Base-by-base conservation (phyloP, 2,797 vertebrate species). In the Craterocephalus amniculus region DNA sequence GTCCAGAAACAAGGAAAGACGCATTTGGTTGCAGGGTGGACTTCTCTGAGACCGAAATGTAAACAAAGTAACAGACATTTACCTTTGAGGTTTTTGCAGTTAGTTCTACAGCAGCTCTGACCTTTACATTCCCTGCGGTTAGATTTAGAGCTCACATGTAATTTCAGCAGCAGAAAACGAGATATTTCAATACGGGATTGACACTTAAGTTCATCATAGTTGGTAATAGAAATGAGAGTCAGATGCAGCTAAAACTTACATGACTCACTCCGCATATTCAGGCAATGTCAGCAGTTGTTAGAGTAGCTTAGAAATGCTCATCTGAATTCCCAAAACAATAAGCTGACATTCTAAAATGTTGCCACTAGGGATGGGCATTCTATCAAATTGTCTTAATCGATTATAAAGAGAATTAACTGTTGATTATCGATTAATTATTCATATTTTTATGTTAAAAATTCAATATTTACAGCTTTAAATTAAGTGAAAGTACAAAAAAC, bases 1-100 rank as follows among this genome's bases (percentile, higher is more conserved):
- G 18, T 65, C 63, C 68, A 27, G 57, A 83, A 74, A 68, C 48
- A n/a, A 27, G 40, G 22, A 55, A 35, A 7, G 11, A 68, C 51
- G 45, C 27, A 68, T 58, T 57, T 72, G 27, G 18, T 24, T 16
- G 58, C 24, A 32, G 6, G 13, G 67, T 56, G 48, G 22, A 43
- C 16, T 60, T 66, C 32, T 40, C 12, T 51, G 26, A 48, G 60
- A 34, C 3, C 29, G 48, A 31, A 36, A 32, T 66, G n/a, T 56
- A 18, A 38, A 48, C 22, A 67, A 52, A 69, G 52, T 57, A 56
- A 59, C 31, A 45, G 1, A 22, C 7, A 13, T 83, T 69, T 59
- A 45, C 31, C 5, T 36, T 36, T 45, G 9, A 11, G 36, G 20
- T 69, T 61, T 66, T 57, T 8, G 5, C 14, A 22, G 32, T 60